These are phyloP conservation scores for Macroramphosus scolopax DNA, from an alignment of 2,797 vertebrate genomes.

Conservation along the genomic window DNA sequence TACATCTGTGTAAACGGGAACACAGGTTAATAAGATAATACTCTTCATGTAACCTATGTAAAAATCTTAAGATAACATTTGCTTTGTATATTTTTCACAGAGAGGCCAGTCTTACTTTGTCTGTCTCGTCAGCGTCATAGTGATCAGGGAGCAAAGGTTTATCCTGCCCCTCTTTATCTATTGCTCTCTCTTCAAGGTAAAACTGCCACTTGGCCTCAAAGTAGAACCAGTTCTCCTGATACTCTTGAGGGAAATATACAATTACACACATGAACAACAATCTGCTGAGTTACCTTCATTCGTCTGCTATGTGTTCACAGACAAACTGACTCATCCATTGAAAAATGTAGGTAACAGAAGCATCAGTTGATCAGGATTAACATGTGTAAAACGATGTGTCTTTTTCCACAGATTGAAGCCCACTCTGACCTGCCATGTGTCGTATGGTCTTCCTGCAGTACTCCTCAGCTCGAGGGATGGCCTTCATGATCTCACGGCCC, in stretches of 20 bases:
- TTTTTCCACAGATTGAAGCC: not conserved
- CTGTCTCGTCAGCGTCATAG: constrained; percentile 87
- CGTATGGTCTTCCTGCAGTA: constrained; percentile 94
- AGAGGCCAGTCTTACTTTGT: constrained; percentile 79
- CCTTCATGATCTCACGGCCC: constrained; percentile 91
- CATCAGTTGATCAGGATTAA: no score
- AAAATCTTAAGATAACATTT: not conserved
- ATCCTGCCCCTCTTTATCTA: constrained; percentile 83
- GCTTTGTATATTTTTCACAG: not conserved
- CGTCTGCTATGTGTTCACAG: no score
- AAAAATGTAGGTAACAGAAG: no score
- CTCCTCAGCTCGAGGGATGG: constrained; percentile 88
- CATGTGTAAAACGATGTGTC: no score
- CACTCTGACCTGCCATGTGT: constrained; percentile 88
- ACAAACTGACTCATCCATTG: no score
- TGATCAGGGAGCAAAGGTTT: constrained; percentile 82
- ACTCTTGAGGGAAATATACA: constrained; percentile 77
- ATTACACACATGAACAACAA: not conserved
- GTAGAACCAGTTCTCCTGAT: constrained; percentile 98
- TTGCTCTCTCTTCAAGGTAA: constrained; percentile 92
- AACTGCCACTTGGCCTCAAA: constrained; percentile 99
- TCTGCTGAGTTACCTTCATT: no score
- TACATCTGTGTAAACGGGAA: constrained; percentile 74
- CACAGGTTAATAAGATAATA: not conserved
- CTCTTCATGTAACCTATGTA: no score